Conservation (phyloP, 2,113 vertebrate genomes). For the Xiphophorus hellerii region DNA sequence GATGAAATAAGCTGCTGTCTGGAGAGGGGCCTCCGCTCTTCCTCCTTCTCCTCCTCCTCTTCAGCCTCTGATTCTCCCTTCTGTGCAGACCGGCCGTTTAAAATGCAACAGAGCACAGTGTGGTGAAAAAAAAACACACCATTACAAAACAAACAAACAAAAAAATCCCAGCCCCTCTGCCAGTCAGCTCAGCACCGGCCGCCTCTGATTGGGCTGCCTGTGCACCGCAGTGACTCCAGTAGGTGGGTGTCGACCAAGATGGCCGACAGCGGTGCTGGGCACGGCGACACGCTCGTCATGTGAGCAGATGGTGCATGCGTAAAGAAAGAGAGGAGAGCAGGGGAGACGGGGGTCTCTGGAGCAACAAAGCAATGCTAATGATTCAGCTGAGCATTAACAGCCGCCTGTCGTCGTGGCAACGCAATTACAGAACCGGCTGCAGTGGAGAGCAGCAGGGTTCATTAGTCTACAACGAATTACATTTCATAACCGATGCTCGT, state of each 20-base stretch:
- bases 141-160: conserved; percentile 13
- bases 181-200: conserved; percentile 64
- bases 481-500: too few relatives aligned
- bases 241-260: conserved; percentile 99
- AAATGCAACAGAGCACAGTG: conserved; percentile 59
- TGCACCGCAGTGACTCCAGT: conserved; percentile 85
- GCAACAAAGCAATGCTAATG: conserved; percentile 76
- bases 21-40: conserved; percentile 47
- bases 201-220: conserved; percentile 82
- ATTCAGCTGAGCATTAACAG: conserved; percentile 71
- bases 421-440: conserved; percentile 16
- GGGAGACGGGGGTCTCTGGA: conserved; percentile 69
- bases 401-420: conserved; percentile 5
- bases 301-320: conserved; percentile 87
- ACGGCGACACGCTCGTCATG: conserved; percentile 86
- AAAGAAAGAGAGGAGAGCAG: not conserved
- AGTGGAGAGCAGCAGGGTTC: not conserved
- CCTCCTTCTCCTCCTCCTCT: conserved; percentile 38
- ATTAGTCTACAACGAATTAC: not conserved
- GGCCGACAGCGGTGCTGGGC: conserved; percentile 89
- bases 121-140: not conserved
- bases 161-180: conserved; percentile 66
- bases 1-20: conserved; percentile 52
- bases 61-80: conserved; percentile 35
- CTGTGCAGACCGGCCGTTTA: conserved; percentile 53